phyloP scores from a whole-genome alignment of 2,888 invertebrate genomes.

The Eupithecia inturbata region DNA sequence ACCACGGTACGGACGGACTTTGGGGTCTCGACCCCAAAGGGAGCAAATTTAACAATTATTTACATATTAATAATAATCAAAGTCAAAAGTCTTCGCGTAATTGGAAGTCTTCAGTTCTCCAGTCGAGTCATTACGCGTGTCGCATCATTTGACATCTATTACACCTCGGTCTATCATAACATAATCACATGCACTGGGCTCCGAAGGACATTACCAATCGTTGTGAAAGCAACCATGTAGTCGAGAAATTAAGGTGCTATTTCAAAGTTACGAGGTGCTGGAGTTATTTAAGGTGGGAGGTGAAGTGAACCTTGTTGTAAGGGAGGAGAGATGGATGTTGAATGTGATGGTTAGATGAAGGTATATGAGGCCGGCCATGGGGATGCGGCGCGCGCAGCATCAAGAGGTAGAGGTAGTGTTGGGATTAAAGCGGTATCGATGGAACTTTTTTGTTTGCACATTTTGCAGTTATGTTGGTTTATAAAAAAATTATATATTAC shows the following conservation, averaged over 20 bases:
- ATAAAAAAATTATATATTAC: no score
- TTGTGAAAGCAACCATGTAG: constrained; percentile 40
- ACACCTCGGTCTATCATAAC: constrained; percentile 54
- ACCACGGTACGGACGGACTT: no score
- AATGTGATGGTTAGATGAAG: constrained; percentile 59
- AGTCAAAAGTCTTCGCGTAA: background rate
- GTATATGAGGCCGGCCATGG: constrained; percentile 60
- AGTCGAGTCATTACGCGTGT: constrained; percentile 29
- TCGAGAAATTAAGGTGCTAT: background rate
- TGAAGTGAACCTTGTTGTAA: constrained; percentile 45
- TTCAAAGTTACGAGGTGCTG: background rate
- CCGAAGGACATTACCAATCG: constrained; percentile 39
- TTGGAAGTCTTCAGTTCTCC: background rate
- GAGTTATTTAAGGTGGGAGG: background rate
- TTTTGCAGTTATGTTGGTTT: background rate
- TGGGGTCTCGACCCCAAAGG: no score
- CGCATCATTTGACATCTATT: constrained; percentile 36
- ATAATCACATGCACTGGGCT: constrained; percentile 55
- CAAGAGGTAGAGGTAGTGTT: constrained; percentile 59
- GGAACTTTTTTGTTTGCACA: background rate
- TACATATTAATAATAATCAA: no score
- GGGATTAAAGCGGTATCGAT: constrained; percentile 31
- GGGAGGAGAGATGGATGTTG: constrained; percentile 51
- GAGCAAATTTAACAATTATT: no score
- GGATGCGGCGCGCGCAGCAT: constrained; percentile 75